Base-by-base conservation (phyloP, 2,888 invertebrate genomes). In the Philhelius pedissequus region DNA sequence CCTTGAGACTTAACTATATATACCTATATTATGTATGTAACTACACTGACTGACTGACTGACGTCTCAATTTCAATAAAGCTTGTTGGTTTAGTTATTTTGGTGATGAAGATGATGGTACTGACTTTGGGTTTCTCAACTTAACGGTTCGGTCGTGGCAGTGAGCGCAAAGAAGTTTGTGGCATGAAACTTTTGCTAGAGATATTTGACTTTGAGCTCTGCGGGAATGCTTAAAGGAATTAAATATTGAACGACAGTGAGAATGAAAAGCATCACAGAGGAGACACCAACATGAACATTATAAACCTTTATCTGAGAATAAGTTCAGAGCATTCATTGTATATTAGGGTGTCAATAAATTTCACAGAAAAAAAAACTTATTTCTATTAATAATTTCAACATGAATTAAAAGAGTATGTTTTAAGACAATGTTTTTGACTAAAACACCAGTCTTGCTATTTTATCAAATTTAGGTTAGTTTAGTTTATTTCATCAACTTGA, bases 51-150 rank as follows among this genome's bases (percentile, higher is more conserved):
- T 80, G 70, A 54, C 75, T 84, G 80, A 80, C 80, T 84, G 84
- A 84, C 80, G 76, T 80, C 80, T 84, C 84, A 84, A 84, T 84
- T 84, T 84, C 84, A 84, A 84, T 80, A 76, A 71, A 70, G 75
- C 70, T 74, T 70, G 78, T 62, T 78, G 60, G 68, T 56, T 73
- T 48, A 30, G 45, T 32, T 64, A 48, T 43, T 62, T 38, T 60
- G 71, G 32, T 73, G 64, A 32, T 43, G 64, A 64, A 52, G 68
- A 27, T n/a, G 71, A 43, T 54, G 60, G 48, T 60, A 18, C 52
- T 52, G 22, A 11, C 8, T 15, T 27, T 56, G 27, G 15, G n/a
- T 22, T 54, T 48, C 38, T 69, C 20, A 64, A 58, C 30, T 32
- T 62, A 35, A 32, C 27, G 64, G 32, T 64, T 54, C 27, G 64